Conservation (phyloP, 2,113 vertebrate species). For the Oreocharis arfaki region DNA sequence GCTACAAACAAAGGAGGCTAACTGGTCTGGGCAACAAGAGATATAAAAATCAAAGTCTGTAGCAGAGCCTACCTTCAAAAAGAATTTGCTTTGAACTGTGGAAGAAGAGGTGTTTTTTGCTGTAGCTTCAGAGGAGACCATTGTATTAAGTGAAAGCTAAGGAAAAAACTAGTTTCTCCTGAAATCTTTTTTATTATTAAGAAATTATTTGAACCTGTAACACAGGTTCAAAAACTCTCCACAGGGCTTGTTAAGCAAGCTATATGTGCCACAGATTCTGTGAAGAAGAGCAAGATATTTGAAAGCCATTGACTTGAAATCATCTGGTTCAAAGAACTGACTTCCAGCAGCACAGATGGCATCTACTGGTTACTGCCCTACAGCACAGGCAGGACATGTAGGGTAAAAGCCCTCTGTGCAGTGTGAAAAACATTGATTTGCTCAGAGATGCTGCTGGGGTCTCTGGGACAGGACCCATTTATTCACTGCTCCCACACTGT, state of each 20-base stretch:
- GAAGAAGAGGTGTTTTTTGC: neutral
- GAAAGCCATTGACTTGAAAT: constrained; percentile 40
- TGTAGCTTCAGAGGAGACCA: neutral
- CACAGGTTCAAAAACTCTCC: neutral
- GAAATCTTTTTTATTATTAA: neutral
- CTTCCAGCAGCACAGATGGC: neutral
- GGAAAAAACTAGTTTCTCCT: neutral
- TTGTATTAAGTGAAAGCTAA: neutral
- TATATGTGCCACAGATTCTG: neutral
- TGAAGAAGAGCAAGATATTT: neutral
- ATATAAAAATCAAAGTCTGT: neutral
- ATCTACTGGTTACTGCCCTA: neutral
- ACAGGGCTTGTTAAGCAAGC: constrained; percentile 20
- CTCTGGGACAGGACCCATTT: neutral
- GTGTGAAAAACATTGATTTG: neutral
- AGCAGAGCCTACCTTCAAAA: neutral
- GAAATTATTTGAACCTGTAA: neutral
- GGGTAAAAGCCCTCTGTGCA: neutral
- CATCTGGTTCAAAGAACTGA: neutral
- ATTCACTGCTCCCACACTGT: neutral
- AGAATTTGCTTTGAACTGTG: neutral
- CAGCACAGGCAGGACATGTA: neutral
- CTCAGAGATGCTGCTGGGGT: neutral
- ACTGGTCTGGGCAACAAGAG: neutral
- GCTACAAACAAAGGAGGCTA: neutral